Conservation (phyloP, 2,888 invertebrate species). For the Pyrgus malvae region DNA sequence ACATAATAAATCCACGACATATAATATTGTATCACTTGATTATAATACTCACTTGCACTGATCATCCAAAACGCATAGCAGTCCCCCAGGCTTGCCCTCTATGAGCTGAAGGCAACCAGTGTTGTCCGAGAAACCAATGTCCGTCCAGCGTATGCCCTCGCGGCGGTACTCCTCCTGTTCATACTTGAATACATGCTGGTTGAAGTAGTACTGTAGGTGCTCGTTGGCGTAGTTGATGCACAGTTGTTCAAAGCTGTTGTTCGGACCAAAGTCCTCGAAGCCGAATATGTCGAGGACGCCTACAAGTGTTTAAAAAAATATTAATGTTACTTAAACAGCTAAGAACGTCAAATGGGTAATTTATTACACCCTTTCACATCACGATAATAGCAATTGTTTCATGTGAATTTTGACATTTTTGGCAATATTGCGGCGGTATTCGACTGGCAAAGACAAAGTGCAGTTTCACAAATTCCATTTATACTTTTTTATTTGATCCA, state of each 20-base stretch:
- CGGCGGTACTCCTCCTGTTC: slow-evolving; percentile 97
- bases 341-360: too few relatives aligned
- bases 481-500: too few relatives aligned
- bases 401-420: too few relatives aligned
- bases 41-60: slow-evolving; percentile 98
- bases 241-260: slow-evolving; percentile 97
- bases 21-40: too few relatives aligned
- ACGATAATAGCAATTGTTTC: too few relatives aligned
- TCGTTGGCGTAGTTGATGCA: slow-evolving; percentile 99
- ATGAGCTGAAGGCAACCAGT: slow-evolving; percentile 96
- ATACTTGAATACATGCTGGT: slow-evolving; percentile 98
- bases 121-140: slow-evolving; percentile 97
- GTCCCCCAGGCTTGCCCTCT: slow-evolving; percentile 93
- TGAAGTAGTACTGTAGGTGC: slow-evolving; percentile 98
- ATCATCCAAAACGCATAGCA: slow-evolving; percentile 95
- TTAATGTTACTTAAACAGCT: too few relatives aligned
- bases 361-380: too few relatives aligned
- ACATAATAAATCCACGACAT: too few relatives aligned
- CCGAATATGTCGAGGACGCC: slow-evolving; percentile 98
- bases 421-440: too few relatives aligned
- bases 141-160: slow-evolving; percentile 97
- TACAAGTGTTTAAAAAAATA: too few relatives aligned
- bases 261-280: slow-evolving; percentile 96
- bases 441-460: too few relatives aligned
- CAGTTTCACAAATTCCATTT: too few relatives aligned